Conservation (phyloP, 2,888 invertebrate genomes). For the Ormia ochracea region DNA sequence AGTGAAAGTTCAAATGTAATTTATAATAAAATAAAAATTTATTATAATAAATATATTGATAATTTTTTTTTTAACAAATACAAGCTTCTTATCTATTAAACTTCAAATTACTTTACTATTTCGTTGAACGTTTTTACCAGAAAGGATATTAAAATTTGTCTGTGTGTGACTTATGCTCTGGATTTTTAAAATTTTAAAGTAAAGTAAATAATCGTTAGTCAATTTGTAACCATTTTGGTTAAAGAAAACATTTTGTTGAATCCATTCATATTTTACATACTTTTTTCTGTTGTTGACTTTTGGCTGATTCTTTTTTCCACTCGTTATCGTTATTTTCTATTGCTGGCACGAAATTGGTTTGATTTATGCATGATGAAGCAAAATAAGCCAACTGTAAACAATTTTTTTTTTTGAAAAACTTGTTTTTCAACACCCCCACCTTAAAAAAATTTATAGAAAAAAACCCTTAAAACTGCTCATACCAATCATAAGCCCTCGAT, state of each 20-base stretch:
- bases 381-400: conserved; percentile 74
- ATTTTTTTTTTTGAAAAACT: conserved; percentile 64
- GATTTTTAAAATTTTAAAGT: conserved; percentile 7
- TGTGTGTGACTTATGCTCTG: not conserved
- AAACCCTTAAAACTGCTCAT: not conserved
- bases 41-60: too few relatives aligned
- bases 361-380: conserved; percentile 74
- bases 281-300: conserved; percentile 38
- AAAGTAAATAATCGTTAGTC: conserved; percentile 13
- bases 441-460: not conserved
- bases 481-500: not conserved
- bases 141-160: too few relatives aligned
- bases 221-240: conserved; percentile 35
- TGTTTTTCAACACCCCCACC: conserved; percentile 64
- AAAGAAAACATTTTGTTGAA: not conserved
- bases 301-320: conserved; percentile 41
- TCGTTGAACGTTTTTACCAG: too few relatives aligned
- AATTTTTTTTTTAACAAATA: too few relatives aligned
- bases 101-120: too few relatives aligned
- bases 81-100: too few relatives aligned
- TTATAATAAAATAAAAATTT: too few relatives aligned
- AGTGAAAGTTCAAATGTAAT: too few relatives aligned
- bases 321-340: conserved; percentile 29
- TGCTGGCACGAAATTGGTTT: conserved; percentile 66
- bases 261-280: conserved; percentile 7